Evolutionary conservation across 2,888 invertebrate species (phyloP).

Genomic region (Ganaspis brasiliensis): DNA sequence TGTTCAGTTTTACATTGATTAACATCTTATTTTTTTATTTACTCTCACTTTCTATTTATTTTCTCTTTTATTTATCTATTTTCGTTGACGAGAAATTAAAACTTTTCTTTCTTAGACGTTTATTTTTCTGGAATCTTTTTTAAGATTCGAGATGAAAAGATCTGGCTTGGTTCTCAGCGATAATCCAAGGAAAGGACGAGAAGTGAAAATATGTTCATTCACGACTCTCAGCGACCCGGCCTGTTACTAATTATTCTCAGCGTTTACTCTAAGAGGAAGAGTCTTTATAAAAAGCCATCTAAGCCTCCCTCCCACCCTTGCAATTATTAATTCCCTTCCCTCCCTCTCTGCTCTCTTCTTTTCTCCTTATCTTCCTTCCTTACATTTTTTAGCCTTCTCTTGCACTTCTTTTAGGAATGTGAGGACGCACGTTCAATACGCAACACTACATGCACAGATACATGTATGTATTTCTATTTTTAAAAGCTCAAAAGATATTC

Average conservation of each 20-base stretch:
- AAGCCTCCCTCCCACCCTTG: conserved; percentile 16
- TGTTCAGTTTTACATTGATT: too few relatives aligned
- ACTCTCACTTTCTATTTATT: too few relatives aligned
- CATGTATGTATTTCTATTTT: conserved; percentile 74
- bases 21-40: not conserved
- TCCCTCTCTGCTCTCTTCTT: conserved; percentile 5
- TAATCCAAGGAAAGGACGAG: conserved; percentile 42
- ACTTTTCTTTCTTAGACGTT: conserved; percentile 38
- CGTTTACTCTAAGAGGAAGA: conserved; percentile 62
- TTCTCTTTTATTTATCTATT: not conserved
- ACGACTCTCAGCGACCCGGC: conserved; percentile 26
- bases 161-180: not conserved
- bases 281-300: conserved; percentile 44
- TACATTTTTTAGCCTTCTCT: conserved; percentile 3
- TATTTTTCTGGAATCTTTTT: conserved; percentile 28
- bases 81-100: not conserved
- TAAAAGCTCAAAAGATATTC: conserved; percentile 71
- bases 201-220: conserved; percentile 24
- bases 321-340: not conserved
- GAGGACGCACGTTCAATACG: conserved; percentile 53
- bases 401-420: conserved; percentile 42
- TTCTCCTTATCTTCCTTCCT: not conserved
- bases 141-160: conserved; percentile 14
- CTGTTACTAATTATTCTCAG: conserved; percentile 63
- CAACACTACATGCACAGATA: conserved; percentile 60